phyloP scores from a whole-genome alignment of 2,113 vertebrate species.

The Osmerus mordax region DNA sequence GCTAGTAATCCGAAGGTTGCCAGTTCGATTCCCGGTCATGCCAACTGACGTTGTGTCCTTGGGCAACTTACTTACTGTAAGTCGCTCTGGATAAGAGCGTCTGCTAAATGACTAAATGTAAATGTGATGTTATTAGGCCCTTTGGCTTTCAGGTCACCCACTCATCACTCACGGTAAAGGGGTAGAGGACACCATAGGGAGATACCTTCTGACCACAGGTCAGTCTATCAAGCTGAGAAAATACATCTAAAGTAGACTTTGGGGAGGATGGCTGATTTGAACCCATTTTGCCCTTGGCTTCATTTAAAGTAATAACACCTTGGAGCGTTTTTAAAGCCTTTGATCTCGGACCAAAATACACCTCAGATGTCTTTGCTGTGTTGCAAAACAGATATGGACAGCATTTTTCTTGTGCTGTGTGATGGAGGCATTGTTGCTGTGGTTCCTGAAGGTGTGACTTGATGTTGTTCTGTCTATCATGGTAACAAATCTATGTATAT shows the following conservation, averaged over 20 bases:
- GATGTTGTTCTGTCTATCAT: background rate
- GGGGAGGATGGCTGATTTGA: conserved; percentile 5
- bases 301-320: background rate
- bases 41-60: too few species aligned
- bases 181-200: background rate
- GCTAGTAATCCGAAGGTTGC: too few species aligned
- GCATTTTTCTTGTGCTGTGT: too few species aligned
- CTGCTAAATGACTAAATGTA: too few species aligned
- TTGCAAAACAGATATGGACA: background rate
- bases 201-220: background rate
- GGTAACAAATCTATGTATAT: background rate
- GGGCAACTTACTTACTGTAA: too few species aligned
- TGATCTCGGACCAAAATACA: background rate
- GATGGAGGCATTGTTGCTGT: too few species aligned
- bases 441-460: too few species aligned
- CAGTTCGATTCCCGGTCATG: too few species aligned
- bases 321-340: background rate
- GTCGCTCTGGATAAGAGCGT: too few species aligned
- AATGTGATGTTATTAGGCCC: too few species aligned
- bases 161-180: background rate
- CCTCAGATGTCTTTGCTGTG: background rate
- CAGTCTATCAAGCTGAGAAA: conserved; percentile 18
- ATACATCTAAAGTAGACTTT: conserved; percentile 1
- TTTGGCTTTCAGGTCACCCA: background rate
- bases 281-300: conserved; percentile 3